phyloP scores from a whole-genome alignment of 1,140 invertebrate species.

The Tetraneura akinire region DNA sequence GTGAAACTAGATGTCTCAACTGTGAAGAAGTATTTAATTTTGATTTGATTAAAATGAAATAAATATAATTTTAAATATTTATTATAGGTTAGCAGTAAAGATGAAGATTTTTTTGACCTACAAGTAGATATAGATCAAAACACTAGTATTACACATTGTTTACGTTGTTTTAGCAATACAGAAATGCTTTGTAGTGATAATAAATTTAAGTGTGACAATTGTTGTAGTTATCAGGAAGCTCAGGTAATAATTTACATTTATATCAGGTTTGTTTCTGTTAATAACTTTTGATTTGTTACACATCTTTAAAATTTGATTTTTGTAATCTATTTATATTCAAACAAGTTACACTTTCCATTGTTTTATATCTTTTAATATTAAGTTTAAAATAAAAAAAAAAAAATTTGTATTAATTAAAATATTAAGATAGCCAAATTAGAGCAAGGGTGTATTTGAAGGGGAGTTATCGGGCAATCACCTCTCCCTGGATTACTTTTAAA shows the following conservation, averaged over 20 bases:
- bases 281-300: too few species aligned
- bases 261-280: too few species aligned
- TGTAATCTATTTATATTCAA: too few species aligned
- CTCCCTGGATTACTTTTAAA: too few species aligned
- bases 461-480: too few species aligned
- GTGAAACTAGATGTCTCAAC: conserved; percentile 98
- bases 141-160: conserved; percentile 97
- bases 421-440: too few species aligned
- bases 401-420: too few species aligned
- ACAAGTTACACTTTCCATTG: too few species aligned
- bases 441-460: too few species aligned
- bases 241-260: conserved; percentile 65
- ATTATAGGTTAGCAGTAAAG: conserved; percentile 84
- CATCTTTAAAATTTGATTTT: too few species aligned
- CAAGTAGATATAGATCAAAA: conserved; percentile 99
- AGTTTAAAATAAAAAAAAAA: too few species aligned
- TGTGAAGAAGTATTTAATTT: conserved; percentile 87
- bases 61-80: conserved; percentile 3
- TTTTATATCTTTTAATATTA: too few species aligned
- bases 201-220: conserved; percentile 99
- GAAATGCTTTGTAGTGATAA: conserved; percentile 99
- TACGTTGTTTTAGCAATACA: conserved; percentile 96
- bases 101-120: conserved; percentile 98
- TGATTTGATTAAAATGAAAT: conserved; percentile 12
- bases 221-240: conserved; percentile 98